Percentiles rank a stretch among this genome's conserved stretches.
phyloP scores from a whole-genome alignment of 64 coral and sea anemone species.

The Montipora capricornis region DNA sequence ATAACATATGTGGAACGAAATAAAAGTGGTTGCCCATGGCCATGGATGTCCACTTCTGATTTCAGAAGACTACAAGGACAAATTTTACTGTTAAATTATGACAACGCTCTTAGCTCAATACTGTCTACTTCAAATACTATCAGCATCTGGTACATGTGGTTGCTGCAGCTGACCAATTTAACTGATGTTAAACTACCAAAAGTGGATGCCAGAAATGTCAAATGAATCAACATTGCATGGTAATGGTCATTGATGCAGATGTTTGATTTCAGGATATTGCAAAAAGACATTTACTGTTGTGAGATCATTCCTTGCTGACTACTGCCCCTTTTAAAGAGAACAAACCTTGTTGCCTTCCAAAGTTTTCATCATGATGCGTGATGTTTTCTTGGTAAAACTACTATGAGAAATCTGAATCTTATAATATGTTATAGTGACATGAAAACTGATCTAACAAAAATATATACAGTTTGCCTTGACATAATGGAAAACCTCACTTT shows the following conservation, averaged over 20 bases:
- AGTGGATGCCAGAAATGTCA: too few relatives aligned
- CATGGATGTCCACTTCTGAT: slow-evolving; percentile 45
- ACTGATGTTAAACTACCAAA: too few relatives aligned
- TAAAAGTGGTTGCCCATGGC: slow-evolving; percentile 53
- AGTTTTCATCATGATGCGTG: slow-evolving; percentile 47
- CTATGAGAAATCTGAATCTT: not conserved
- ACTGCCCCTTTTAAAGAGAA: slow-evolving; percentile 46
- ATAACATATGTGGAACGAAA: slow-evolving; percentile 38
- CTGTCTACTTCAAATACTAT: slow-evolving; percentile 59
- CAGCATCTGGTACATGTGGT: slow-evolving; percentile 58
- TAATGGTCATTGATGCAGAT: slow-evolving; percentile 28
- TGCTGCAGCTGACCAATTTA: not conserved
- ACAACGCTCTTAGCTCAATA: slow-evolving; percentile 53
- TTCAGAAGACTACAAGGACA: slow-evolving; percentile 42
- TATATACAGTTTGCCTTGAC: too few relatives aligned
- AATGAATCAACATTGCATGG: too few relatives aligned
- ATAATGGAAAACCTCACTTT: too few relatives aligned
- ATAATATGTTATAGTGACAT: too few relatives aligned
- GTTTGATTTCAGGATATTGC: slow-evolving; percentile 62
- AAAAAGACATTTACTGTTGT: slow-evolving; percentile 36
- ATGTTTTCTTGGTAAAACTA: slow-evolving; percentile 51
- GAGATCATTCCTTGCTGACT: slow-evolving; percentile 58
- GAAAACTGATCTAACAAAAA: too few relatives aligned
- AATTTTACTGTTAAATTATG: slow-evolving; percentile 55
- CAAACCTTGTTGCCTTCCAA: slow-evolving; percentile 49